Percentiles rank a stretch among this genome's conserved stretches.
phyloP scores from a whole-genome alignment of 2,113 vertebrate species.

The Toxotes chatareus region DNA sequence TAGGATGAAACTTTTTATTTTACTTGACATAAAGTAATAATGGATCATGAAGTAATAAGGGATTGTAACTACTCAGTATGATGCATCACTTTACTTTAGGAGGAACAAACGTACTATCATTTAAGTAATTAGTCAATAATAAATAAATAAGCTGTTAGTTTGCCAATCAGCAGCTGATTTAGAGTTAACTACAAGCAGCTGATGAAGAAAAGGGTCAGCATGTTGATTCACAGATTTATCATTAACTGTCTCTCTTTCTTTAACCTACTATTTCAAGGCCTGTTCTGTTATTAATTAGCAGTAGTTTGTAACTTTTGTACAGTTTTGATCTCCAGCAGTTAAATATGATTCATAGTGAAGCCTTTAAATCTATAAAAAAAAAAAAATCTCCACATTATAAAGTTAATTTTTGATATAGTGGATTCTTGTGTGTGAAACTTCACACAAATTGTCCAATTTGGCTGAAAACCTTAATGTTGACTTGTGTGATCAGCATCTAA shows the following conservation, averaged over 20 bases:
- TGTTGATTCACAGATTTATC: background rate
- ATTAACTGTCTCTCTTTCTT: background rate
- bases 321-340: background rate
- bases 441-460: background rate
- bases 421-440: background rate
- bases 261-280: background rate
- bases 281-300: background rate
- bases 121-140: background rate
- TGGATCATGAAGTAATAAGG: background rate
- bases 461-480: background rate
- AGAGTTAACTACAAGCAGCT: background rate
- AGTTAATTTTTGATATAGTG: background rate
- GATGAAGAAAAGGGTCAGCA: background rate
- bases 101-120: background rate
- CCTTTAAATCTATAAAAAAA: constrained; percentile 5
- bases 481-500: background rate
- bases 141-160: background rate
- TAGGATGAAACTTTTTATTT: too few species aligned
- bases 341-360: background rate
- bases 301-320: background rate
- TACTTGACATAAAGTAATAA: too few species aligned
- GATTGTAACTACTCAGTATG: background rate
- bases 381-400: background rate
- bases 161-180: background rate
- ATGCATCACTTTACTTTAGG: background rate